Percentiles rank a stretch among this genome's conserved stretches.
phyloP scores from a whole-genome alignment of 2,113 vertebrate species.

The Hemiscyllium ocellatum region DNA sequence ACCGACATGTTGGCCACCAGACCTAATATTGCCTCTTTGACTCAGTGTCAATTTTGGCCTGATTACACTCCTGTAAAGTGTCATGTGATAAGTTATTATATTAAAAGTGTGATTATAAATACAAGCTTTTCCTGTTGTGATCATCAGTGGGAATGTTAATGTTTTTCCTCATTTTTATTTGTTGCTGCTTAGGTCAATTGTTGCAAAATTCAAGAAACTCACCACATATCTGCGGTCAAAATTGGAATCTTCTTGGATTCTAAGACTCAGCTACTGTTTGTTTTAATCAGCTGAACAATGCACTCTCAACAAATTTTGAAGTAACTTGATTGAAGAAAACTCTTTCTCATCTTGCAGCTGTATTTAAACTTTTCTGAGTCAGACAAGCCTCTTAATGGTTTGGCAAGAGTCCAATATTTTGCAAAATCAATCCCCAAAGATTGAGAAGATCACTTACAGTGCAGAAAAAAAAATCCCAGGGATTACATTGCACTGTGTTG shows the following conservation, averaged over 20 bases:
- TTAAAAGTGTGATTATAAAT: background rate
- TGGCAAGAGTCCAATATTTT: background rate
- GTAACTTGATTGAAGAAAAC: background rate
- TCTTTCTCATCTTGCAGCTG: background rate
- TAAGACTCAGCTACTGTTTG: background rate
- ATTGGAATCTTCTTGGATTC: background rate
- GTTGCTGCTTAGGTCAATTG: background rate
- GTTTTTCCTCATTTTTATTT: background rate
- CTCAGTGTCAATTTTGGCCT: background rate
- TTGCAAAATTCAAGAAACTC: background rate
- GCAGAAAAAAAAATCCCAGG: background rate
- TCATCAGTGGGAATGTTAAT: background rate
- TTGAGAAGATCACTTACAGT: background rate
- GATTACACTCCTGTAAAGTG: background rate
- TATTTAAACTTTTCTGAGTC: background rate
- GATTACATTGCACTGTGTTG: background rate
- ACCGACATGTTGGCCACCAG: background rate
- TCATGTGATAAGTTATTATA: background rate
- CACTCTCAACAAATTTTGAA: background rate
- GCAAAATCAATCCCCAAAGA: background rate
- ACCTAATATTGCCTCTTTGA: background rate
- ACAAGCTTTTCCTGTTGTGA: background rate
- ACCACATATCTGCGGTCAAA: background rate
- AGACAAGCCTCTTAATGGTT: background rate
- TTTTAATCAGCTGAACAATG: background rate